These are phyloP conservation scores for Pantelozetes paolii DNA, from an alignment of 2,888 invertebrate species.

Conservation along the genomic window DNA sequence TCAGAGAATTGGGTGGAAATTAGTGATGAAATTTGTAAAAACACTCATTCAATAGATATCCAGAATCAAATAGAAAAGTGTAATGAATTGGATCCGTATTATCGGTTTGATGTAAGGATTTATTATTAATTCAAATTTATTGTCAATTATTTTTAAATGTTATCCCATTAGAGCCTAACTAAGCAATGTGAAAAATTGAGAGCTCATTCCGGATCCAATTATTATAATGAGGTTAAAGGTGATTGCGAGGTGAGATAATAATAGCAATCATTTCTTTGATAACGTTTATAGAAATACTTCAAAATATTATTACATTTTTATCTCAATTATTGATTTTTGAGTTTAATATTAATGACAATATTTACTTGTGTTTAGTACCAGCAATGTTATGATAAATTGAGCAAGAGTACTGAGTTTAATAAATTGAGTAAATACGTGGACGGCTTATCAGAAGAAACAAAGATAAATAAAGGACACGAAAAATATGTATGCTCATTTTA, in stretches of 20 bases:
- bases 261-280: too few species aligned
- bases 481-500: constrained; percentile 11
- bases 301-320: too few species aligned
- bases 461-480: not conserved
- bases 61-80: not conserved
- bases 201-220: too few species aligned
- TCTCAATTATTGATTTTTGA: too few species aligned
- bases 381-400: not conserved
- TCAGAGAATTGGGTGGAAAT: not conserved
- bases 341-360: not conserved
- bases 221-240: too few species aligned
- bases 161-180: too few species aligned
- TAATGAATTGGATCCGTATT: constrained; percentile 15
- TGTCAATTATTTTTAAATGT: too few species aligned
- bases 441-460: not conserved
- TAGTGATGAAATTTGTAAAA: not conserved
- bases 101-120: not conserved
- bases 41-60: not conserved
- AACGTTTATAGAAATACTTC: too few species aligned
- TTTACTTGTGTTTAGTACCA: not conserved
- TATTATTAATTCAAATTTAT: too few species aligned
- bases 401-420: not conserved
- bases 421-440: not conserved
- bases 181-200: too few species aligned
- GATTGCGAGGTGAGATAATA: too few species aligned